A percentile compares a stretch with the other conserved stretches of the same genome.
These are phyloP conservation scores for Cyaniris semiargus DNA, from an alignment of 2,888 invertebrate species.

Conservation along the genomic window DNA sequence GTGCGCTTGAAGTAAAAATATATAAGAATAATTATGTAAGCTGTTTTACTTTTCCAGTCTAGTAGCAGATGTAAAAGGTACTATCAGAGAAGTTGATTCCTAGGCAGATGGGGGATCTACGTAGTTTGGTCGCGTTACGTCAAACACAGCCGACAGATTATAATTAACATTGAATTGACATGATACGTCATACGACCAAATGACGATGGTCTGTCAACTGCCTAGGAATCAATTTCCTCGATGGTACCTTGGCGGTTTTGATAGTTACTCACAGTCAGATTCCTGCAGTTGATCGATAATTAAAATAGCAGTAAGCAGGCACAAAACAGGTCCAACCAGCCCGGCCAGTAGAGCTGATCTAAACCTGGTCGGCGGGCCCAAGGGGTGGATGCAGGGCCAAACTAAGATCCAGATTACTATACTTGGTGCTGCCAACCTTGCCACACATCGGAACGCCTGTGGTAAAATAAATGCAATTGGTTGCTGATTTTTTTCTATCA, in stretches of 20 bases:
- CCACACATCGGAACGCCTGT: slow-evolving; percentile 58
- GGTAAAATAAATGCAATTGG: slow-evolving; percentile 40
- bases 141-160: no score
- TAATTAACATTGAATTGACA: no score
- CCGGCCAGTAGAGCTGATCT: slow-evolving; percentile 62
- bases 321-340: slow-evolving; percentile 64
- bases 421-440: slow-evolving; percentile 41
- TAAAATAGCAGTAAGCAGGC: slow-evolving; percentile 54
- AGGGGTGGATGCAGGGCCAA: slow-evolving; percentile 51
- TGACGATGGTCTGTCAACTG: no score
- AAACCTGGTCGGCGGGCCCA: slow-evolving; percentile 50
- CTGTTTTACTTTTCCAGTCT: no score
- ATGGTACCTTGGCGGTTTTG: neutral
- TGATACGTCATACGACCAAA: no score
- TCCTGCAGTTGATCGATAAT: slow-evolving; percentile 65
- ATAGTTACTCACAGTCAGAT: slow-evolving; percentile 56
- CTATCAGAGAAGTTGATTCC: no score
- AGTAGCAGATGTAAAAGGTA: no score
- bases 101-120: no score
- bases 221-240: no score
- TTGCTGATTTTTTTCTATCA: neutral
- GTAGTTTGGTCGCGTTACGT: no score
- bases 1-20: no score
- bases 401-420: neutral
- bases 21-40: no score